Evolutionary conservation across 1,140 invertebrate species (phyloP), one percentile per base, ranked within the genome.

Genomic region (Heliothis virescens): DNA sequence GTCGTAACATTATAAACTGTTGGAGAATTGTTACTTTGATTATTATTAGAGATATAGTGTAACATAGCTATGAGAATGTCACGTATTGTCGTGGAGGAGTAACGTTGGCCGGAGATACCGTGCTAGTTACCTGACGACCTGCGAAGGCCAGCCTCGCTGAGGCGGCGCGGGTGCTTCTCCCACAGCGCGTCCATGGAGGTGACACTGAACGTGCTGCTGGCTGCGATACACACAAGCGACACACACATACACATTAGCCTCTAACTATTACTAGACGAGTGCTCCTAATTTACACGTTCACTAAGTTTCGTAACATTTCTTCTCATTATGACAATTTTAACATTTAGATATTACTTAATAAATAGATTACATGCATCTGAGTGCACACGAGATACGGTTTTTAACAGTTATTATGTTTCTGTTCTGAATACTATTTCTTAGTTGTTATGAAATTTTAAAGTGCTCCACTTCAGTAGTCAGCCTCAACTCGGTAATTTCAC

Each of bases 141-240:
- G 86, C 96, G 95, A 67, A 97, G 95, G 84, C 96, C 96, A 83
- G 96, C 96, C 92, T 97, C 96, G 93, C 96, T 96, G 86, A 97
- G 95, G 87, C 96, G 95, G 83, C 96, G 96, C 72, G 96, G 95
- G 82, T 96, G 96, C 89, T 95, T 95, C 90, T 97, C 96, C 96
- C 96, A 97, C 72, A 97, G 95, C 83, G 95, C 95, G 91, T 97
- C 96, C 96, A 97, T 96, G 81, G 96, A 96, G 75, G 95, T 96
- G 92, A 95, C 90, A 88, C 93, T 94, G 90, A 94, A 95, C 86
- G 92, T 95, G 92, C 95, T 96, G 95, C 95, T 95, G 87, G 96
- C 96, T 96, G 95, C 94, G 95, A 83, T 87, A 87, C 86, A 91
- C 90, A 94, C 81, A 92, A 94, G 90, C 91, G 90, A 92, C 92